Conservation (phyloP, 2,888 invertebrate genomes). For the Apomyelois bistriatella region DNA sequence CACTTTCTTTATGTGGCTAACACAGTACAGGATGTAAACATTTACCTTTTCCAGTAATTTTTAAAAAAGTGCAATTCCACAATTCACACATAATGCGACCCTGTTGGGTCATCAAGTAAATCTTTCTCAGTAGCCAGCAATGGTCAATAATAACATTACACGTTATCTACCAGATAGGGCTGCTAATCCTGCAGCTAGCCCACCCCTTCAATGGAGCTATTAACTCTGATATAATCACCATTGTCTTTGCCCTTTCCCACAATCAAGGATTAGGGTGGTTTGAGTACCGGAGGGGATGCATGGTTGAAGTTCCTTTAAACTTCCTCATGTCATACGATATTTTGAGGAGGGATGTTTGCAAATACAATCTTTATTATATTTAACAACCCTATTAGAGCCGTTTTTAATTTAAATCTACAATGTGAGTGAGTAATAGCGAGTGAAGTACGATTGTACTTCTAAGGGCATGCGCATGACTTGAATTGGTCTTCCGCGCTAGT, state of each 20-base stretch:
- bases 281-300: slow-evolving; percentile 2
- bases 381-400: background rate
- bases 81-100: too few species aligned
- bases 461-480: too few species aligned
- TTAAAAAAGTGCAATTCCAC: too few species aligned
- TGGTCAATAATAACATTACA: slow-evolving; percentile 23
- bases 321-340: slow-evolving; percentile 8
- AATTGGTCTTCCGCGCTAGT: too few species aligned
- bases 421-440: background rate
- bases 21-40: too few species aligned
- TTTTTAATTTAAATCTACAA: background rate
- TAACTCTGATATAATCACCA: slow-evolving; percentile 70
- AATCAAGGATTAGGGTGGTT: slow-evolving; percentile 50
- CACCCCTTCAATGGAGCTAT: slow-evolving; percentile 58
- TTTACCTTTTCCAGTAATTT: too few species aligned
- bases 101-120: background rate
- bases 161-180: slow-evolving; percentile 32
- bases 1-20: too few species aligned
- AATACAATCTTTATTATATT: background rate
- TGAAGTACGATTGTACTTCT: too few species aligned
- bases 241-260: slow-evolving; percentile 76
- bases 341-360: slow-evolving; percentile 3
- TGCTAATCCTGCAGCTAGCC: slow-evolving; percentile 63
- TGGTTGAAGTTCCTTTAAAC: slow-evolving; percentile 10
- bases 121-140: background rate